Evolutionary conservation across 2,113 vertebrate genomes (phyloP), one percentile per base, ranked within the genome.

Genomic region (Aix galericulata): DNA sequence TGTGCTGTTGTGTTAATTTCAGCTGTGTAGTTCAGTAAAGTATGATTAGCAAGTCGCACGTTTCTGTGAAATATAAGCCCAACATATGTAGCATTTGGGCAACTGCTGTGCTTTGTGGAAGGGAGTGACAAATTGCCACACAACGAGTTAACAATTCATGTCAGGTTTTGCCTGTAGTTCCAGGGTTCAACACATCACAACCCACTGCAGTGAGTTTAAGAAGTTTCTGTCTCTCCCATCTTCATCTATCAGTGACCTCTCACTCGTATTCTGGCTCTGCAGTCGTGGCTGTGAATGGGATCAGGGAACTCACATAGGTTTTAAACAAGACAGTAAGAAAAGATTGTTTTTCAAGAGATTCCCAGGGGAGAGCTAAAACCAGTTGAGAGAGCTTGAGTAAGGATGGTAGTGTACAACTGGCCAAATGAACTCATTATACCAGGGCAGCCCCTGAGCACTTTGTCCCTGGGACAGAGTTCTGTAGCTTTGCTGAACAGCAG

Each of bases 101-200:
- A 86, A 3, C 81, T n/a, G 71, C 63, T 66, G 9, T 67, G 40
- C 26, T 85, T 38, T 4, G 8, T 22, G 25, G 53, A 66, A 50
- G 32, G 66, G 16, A n/a, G 21, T 42, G 20, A 60, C 72, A 0
- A 0, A 23, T 73, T 84, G 20, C 22, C 7, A 52, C 27, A 14
- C 1, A 2, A 10, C 20, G 31, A 48, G 38, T 80, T 86, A 77
- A 42, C 17, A 91, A 13, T 48, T 83, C 21, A 17, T 32, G 44
- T 62, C 29, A 83, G 55, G 44, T 64, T 94, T 77, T 22, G 46
- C 56, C 26, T 64, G 9, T 64, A 29, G 9, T 82, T 90, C 31
- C 31, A 55, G 38, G 16, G 14, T 59, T 71, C 63, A 82, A n/a
- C 36, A 22, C 38, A 32, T n/a, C n/a, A 31, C 17, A 40, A 31